Evolutionary conservation across 1,140 invertebrate species (phyloP).

Genomic region (Musca domestica): DNA sequence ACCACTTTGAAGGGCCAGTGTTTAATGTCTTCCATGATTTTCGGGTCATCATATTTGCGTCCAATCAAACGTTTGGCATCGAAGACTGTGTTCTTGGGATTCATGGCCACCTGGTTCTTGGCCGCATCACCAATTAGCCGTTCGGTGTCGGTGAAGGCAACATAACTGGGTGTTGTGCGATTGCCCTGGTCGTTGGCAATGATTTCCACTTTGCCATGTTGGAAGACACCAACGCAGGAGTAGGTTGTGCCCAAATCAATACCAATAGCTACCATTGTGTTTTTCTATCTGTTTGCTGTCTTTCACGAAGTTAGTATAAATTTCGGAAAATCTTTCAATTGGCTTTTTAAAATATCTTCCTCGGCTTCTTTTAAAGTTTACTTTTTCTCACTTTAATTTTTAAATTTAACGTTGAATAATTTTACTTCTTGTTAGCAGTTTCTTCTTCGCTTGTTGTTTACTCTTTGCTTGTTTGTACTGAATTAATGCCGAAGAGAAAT

Average conservation of each 20-base stretch:
- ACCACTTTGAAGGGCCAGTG: conserved; percentile 75
- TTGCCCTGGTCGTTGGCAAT: too few relatives aligned
- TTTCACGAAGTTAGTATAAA: neutral
- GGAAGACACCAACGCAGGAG: too few relatives aligned
- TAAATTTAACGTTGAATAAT: conserved; percentile 31
- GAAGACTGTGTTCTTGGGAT: conserved; percentile 79
- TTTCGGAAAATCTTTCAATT: conserved; percentile 1
- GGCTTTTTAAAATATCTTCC: conserved; percentile 32
- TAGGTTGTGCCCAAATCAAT: conserved; percentile 75
- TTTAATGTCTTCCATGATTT: conserved; percentile 72
- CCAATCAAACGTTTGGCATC: conserved; percentile 72
- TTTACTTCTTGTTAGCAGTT: conserved; percentile 29
- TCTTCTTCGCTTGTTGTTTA: neutral
- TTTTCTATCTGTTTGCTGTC: conserved; percentile 16
- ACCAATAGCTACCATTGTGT: conserved; percentile 61
- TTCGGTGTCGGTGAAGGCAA: too few relatives aligned
- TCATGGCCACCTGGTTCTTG: conserved; percentile 73
- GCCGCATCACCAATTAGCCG: too few relatives aligned
- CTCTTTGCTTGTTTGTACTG: too few relatives aligned
- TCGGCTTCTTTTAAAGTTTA: conserved; percentile 21
- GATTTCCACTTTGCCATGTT: too few relatives aligned
- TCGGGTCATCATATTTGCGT: conserved; percentile 66
- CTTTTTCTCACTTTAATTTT: neutral
- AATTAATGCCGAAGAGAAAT: conserved; percentile 31
- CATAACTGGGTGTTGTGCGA: too few relatives aligned